phyloP scores from a whole-genome alignment of 2,113 vertebrate genomes.

The Gymnorhina tibicen region DNA sequence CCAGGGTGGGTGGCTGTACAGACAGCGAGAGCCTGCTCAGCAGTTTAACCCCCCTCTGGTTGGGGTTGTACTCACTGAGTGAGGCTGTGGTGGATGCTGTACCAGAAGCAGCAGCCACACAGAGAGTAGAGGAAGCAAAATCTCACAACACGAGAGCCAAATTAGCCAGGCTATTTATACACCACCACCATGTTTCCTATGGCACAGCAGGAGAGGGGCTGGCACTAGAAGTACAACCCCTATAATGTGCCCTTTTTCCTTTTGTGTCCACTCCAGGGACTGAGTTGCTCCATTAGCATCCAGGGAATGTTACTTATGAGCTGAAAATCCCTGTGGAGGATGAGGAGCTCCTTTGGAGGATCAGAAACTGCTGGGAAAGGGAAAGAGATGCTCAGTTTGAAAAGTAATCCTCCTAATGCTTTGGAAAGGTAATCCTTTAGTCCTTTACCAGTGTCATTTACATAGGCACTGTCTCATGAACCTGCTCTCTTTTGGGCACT shows the following conservation, averaged over 20 bases:
- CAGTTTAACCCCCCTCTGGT: background rate
- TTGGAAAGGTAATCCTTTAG: background rate
- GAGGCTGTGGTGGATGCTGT: background rate
- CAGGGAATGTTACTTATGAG: background rate
- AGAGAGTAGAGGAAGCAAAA: background rate
- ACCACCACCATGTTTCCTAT: rapidly evolving
- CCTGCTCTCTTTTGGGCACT: background rate
- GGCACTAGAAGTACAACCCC: rapidly evolving
- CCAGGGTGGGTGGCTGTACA: rapidly evolving
- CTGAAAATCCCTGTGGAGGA: background rate
- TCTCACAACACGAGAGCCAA: rapidly evolving
- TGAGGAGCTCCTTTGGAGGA: background rate
- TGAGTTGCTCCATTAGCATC: background rate
- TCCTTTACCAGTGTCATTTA: background rate
- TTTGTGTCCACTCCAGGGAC: background rate
- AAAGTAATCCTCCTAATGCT: background rate
- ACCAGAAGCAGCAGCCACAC: background rate
- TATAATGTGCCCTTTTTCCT: background rate
- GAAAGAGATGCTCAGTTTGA: background rate
- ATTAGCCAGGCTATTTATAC: background rate
- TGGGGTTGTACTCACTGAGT: background rate
- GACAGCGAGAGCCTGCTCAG: rapidly evolving
- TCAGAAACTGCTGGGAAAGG: background rate
- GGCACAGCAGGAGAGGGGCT: background rate
- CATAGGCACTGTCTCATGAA: background rate